Conservation (phyloP, 2,113 vertebrate genomes). For the Condylura cristata region DNA sequence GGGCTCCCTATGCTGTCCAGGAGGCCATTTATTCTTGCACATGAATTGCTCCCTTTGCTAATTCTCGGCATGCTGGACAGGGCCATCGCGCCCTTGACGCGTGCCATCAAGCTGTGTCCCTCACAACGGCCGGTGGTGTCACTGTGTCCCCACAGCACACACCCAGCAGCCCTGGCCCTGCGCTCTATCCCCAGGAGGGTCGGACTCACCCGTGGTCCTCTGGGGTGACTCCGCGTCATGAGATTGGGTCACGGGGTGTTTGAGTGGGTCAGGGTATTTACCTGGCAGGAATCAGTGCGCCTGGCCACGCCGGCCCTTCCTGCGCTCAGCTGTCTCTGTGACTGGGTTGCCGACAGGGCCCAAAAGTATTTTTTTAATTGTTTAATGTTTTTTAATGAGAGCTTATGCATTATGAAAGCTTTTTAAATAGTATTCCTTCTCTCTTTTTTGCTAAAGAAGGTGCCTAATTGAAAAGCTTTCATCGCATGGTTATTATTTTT, state of each 20-base stretch:
- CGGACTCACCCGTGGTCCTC: background rate
- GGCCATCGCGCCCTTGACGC: background rate
- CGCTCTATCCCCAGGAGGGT: too few species aligned
- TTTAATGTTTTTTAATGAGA: constrained; percentile 23
- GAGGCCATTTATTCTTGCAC: background rate
- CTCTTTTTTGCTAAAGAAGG: background rate
- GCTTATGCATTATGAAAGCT: background rate
- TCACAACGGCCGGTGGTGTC: too few species aligned
- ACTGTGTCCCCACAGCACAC: background rate
- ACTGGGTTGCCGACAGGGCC: background rate
- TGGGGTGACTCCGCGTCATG: background rate
- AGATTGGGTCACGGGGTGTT: background rate
- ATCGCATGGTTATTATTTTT: background rate
- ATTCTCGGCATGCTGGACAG: background rate
- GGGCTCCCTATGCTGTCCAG: background rate
- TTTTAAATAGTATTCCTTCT: background rate
- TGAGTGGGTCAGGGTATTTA: background rate
- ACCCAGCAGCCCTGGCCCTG: too few species aligned
- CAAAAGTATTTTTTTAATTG: constrained; percentile 28
- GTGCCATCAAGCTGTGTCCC: fast-evolving
- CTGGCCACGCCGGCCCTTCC: background rate
- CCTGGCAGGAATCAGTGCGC: background rate
- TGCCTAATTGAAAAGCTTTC: background rate
- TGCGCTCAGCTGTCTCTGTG: background rate
- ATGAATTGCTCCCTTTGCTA: background rate